Conservation (phyloP, 2,797 vertebrate species). For the Spondyliosoma cantharus region DNA sequence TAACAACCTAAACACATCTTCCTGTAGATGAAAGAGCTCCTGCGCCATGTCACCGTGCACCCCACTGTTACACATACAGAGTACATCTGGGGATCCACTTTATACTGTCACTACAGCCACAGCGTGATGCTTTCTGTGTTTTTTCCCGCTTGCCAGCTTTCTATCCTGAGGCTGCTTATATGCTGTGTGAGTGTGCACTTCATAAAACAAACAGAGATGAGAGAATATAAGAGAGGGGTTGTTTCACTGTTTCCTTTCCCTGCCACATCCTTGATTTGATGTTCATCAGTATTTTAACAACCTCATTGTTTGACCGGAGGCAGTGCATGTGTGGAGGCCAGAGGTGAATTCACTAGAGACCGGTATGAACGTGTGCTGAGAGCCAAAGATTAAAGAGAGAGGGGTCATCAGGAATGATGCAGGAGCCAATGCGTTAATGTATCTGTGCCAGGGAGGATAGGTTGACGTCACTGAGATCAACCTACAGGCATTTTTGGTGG, state of each 20-base stretch:
- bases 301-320: slow-evolving; percentile 54
- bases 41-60: background rate
- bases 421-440: background rate
- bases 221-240: background rate
- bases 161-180: slow-evolving; percentile 12
- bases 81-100: slow-evolving; percentile 44
- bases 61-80: slow-evolving; percentile 40
- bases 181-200: background rate
- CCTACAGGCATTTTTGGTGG: background rate
- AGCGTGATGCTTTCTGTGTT: slow-evolving; percentile 5
- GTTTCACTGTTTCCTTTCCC: slow-evolving; percentile 28
- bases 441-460: slow-evolving; percentile 39
- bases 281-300: slow-evolving; percentile 42
- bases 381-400: slow-evolving; percentile 41
- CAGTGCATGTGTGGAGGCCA: slow-evolving; percentile 6
- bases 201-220: slow-evolving; percentile 8
- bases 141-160: slow-evolving; percentile 11
- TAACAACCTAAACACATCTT: slow-evolving; percentile 4
- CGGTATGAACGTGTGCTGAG: background rate
- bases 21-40: slow-evolving; percentile 33
- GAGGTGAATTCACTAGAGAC: slow-evolving; percentile 37
- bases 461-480: slow-evolving; percentile 22
- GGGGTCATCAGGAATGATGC: slow-evolving; percentile 42
- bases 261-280: slow-evolving; percentile 29
- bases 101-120: slow-evolving; percentile 32